Evolutionary conservation across 2,888 invertebrate genomes (phyloP).

Genomic region (Acrobasis consociella): DNA sequence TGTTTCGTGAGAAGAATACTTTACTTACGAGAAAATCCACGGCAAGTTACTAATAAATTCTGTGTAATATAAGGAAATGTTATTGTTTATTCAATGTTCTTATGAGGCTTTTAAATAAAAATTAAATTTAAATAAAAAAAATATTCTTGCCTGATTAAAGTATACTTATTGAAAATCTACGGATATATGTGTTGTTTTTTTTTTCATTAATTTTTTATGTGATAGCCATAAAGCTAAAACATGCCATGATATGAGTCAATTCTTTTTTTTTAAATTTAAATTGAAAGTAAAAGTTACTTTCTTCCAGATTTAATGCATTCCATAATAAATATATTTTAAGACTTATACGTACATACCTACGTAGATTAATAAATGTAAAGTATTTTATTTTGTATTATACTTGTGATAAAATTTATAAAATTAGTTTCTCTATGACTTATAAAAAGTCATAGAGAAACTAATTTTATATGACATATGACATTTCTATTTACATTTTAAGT

Average conservation of each 20-base stretch:
- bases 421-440: not conserved
- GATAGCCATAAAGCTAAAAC: not conserved
- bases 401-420: not conserved
- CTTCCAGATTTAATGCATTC: slow-evolving; percentile 4
- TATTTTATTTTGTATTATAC: not conserved
- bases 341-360: not conserved
- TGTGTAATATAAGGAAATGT: too few relatives aligned
- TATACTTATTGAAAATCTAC: too few relatives aligned
- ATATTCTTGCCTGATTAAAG: too few relatives aligned
- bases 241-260: slow-evolving; percentile 8
- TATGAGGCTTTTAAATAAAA: not conserved
- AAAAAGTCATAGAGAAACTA: too few relatives aligned
- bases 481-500: not conserved
- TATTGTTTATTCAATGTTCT: not conserved
- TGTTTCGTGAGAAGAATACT: too few relatives aligned
- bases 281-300: not conserved
- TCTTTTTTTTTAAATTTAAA: slow-evolving; percentile 1
- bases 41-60: too few relatives aligned
- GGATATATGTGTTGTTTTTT: too few relatives aligned
- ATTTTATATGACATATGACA: too few relatives aligned
- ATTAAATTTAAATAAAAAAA: not conserved
- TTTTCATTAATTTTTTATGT: not conserved
- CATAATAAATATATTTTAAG: not conserved
- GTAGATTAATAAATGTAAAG: not conserved
- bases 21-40: not conserved